Evolutionary conservation across 2,797 vertebrate genomes (phyloP).

Genomic region (Pseudomugil tenellus): DNA sequence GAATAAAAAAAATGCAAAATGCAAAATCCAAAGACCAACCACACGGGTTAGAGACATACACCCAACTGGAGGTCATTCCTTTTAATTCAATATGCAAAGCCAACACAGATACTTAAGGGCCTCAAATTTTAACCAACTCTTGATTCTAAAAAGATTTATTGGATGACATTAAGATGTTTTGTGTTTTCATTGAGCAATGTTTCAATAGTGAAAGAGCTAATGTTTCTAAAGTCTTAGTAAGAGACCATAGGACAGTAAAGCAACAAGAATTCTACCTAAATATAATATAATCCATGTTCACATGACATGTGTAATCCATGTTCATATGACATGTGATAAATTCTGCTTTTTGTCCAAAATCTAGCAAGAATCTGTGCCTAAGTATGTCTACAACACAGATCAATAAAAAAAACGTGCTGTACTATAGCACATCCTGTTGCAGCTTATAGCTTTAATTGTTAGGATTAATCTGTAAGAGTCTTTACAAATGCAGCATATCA

Average conservation of each 20-base stretch:
- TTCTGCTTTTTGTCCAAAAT: background rate
- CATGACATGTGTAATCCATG: background rate
- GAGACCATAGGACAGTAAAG: background rate
- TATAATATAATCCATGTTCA: background rate
- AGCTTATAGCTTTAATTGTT: constrained; percentile 1
- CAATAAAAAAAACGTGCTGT: background rate
- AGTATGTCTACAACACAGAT: background rate
- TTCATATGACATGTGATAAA: background rate
- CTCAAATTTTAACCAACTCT: background rate
- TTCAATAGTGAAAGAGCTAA: background rate
- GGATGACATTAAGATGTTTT: background rate
- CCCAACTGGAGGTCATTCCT: too few species aligned
- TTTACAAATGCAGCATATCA: too few species aligned
- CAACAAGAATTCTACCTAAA: background rate
- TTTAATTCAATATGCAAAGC: background rate
- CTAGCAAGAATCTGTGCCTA: background rate
- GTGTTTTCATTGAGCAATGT: background rate
- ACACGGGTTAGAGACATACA: background rate
- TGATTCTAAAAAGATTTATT: background rate
- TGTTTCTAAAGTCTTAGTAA: background rate
- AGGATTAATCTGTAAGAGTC: too few species aligned
- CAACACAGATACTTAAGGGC: background rate
- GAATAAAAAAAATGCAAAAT: too few species aligned
- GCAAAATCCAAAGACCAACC: background rate
- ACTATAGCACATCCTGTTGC: background rate